A percentile compares a stretch with the other conserved stretches of the same genome.
Evolutionary conservation across 2,888 invertebrate species (phyloP).

Genomic region (Epirrhoe alternata): DNA sequence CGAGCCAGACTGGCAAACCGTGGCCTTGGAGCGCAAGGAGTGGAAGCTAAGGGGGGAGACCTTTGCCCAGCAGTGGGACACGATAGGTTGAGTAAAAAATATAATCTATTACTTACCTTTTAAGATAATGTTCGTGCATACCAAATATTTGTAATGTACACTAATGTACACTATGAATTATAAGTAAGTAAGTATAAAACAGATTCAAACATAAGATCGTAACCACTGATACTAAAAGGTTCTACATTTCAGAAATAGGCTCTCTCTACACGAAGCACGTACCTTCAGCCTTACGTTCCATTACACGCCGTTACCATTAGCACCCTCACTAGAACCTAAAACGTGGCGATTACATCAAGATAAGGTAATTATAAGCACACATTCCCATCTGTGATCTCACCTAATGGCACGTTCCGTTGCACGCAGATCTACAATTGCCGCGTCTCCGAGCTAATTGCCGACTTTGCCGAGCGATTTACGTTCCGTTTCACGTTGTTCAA

Average conservation of each 20-base stretch:
- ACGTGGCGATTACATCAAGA: constrained; percentile 12
- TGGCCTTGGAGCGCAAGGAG: no score
- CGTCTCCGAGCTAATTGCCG: constrained; percentile 65
- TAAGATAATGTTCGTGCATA: no score
- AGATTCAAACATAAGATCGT: neutral
- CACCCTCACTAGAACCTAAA: constrained; percentile 1
- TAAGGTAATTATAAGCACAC: constrained; percentile 13
- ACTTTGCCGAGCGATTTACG: constrained; percentile 58
- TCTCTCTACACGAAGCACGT: constrained; percentile 1
- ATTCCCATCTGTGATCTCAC: constrained; percentile 32
- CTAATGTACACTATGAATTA: no score
- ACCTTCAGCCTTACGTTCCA: constrained; percentile 1
- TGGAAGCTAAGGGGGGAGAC: no score
- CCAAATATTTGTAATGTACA: no score
- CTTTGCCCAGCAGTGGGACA: no score
- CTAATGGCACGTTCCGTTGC: constrained; percentile 52
- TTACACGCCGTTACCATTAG: constrained; percentile 5
- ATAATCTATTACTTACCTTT: no score
- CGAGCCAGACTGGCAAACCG: no score
- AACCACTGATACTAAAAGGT: neutral
- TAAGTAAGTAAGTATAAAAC: no score
- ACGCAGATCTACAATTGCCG: constrained; percentile 60
- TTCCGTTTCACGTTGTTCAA: constrained; percentile 64
- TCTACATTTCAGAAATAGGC: neutral
- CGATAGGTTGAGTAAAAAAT: no score